phyloP scores from a whole-genome alignment of 2,113 vertebrate species.

The Passerina amoena region DNA sequence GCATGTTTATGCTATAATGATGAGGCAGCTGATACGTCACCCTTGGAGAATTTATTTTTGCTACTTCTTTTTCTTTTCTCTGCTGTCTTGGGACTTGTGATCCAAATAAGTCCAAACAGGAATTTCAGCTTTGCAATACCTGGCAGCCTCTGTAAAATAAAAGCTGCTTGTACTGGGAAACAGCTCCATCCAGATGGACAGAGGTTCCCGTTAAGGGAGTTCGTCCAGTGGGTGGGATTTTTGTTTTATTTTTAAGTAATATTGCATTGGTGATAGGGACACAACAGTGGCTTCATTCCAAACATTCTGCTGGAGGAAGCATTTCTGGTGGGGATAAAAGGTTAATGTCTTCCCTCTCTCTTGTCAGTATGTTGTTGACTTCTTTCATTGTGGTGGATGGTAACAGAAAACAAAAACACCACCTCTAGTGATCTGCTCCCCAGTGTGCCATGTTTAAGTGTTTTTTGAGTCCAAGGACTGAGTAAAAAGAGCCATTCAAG shows the following conservation, averaged over 20 bases:
- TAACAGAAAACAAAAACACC: background rate
- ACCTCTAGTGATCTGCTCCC: background rate
- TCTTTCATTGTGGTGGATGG: background rate
- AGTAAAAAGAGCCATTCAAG: background rate
- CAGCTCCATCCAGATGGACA: background rate
- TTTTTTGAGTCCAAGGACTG: background rate
- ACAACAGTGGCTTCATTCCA: slow-evolving; percentile 10
- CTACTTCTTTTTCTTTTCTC: background rate
- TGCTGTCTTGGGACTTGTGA: background rate
- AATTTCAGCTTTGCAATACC: background rate
- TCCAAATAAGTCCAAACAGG: background rate
- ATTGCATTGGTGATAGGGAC: background rate
- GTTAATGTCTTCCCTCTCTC: background rate
- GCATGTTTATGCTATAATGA: background rate
- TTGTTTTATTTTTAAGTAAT: background rate
- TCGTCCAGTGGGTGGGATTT: background rate
- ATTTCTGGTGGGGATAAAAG: background rate
- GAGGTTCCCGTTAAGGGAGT: background rate
- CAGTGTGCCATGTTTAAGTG: background rate
- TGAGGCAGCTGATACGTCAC: background rate
- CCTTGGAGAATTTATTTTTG: background rate
- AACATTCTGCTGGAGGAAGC: background rate
- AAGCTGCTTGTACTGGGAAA: background rate
- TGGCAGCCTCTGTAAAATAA: background rate
- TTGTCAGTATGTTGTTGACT: background rate